phyloP scores from a whole-genome alignment of 2,888 invertebrate genomes.

The Galeruca laticollis region DNA sequence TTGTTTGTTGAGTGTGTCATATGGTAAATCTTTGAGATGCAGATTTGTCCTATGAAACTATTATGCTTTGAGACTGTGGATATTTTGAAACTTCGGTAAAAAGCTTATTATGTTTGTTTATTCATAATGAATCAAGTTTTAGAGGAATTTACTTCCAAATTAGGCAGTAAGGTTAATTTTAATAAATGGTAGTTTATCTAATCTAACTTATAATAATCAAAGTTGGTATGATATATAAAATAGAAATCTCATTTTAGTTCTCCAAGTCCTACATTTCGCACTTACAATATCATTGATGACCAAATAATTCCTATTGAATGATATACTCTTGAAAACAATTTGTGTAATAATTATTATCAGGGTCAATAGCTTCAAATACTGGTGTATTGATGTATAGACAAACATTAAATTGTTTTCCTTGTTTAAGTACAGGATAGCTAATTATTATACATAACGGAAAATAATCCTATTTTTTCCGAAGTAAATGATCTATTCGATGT shows the following conservation, averaged over 20 bases:
- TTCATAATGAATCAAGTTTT: too few relatives aligned
- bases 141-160: too few relatives aligned
- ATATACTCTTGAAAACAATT: too few relatives aligned
- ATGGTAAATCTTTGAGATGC: too few relatives aligned
- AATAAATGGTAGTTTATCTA: neutral
- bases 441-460: constrained; percentile 33
- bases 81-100: too few relatives aligned
- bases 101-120: too few relatives aligned
- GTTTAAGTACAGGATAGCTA: constrained; percentile 1
- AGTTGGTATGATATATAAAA: neutral
- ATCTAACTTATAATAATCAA: neutral
- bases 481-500: constrained; percentile 36
- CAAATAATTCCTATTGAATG: neutral
- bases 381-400: neutral
- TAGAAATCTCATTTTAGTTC: neutral
- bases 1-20: too few relatives aligned
- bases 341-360: too few relatives aligned
- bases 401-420: constrained; percentile 14
- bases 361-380: too few relatives aligned
- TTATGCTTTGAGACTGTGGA: too few relatives aligned
- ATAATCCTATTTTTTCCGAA: constrained; percentile 25
- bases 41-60: too few relatives aligned
- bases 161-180: too few relatives aligned
- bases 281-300: neutral
- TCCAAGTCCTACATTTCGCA: neutral